Base-by-base conservation (phyloP, 2,888 invertebrate species). In the Acronicta psi region DNA sequence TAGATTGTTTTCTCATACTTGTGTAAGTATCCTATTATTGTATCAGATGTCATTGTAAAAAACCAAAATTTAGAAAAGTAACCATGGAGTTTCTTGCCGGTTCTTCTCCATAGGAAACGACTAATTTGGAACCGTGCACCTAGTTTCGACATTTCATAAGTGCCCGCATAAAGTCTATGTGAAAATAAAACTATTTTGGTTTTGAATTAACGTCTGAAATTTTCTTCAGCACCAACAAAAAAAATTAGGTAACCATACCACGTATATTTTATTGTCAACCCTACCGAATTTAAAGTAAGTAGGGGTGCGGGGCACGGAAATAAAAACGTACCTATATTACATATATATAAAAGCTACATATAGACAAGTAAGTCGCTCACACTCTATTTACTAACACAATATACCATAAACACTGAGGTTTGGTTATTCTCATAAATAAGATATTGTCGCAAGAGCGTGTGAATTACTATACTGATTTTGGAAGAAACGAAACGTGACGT, bases 371-470 rank as follows among this genome's bases (percentile, higher is more conserved):
- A 14, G 31, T 37, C 13, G 14, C 9, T 17, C 17, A 34, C 14
- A 29, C 44, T 31, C 23, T 17, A 43, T 42, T 38, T 60, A 43
- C 46, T 56, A 47, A 34, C n/a, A 20, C 37, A 41, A 47, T 2
- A 40, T 16, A 31, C 57, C 44, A 52, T 66, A 62, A 66, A 69
- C 37, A 36, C 14, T 20, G 51, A 23, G 44, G 37, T 58, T 57
- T 41, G 20, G 42, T 40, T 41, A 9, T 37, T 47, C 46, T 46
- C 50, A n/a, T 57, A 69, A 51, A 69, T 57, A 69, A 51, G 46
- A 68, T 55, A 68, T 34, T 47, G 50, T 52, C 47, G 25, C 40
- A 45, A 18, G 20, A 61, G 50, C 56, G 23, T 45, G 31, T 37
- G 46, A 61, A 55, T 46, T 42, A 23, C 7, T 10, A 20, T 50